Conservation (phyloP, 30 jellyfish, hydroid and myxozoan species). For the Chrysaora quinquecirrha region DNA sequence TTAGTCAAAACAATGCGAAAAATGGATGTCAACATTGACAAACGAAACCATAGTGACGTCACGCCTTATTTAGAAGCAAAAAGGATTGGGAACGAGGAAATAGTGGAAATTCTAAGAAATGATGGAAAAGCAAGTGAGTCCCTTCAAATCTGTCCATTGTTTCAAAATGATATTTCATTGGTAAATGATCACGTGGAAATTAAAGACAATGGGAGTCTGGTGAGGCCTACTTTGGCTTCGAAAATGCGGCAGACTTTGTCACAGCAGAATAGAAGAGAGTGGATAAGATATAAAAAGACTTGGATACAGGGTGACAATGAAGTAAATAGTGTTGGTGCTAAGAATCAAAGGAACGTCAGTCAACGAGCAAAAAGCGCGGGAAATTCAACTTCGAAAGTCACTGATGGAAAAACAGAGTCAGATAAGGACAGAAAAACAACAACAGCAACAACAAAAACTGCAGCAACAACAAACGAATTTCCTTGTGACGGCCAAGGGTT, state of each 20-base stretch:
- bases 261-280: neutral
- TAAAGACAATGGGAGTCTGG: neutral
- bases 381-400: too few relatives aligned
- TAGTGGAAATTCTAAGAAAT: constrained; percentile 33
- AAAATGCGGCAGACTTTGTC: constrained; percentile 9
- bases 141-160: constrained; percentile 44
- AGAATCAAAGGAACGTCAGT: neutral
- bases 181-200: neutral
- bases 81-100: constrained; percentile 44
- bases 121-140: constrained; percentile 67
- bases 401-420: too few relatives aligned
- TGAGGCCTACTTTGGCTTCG: constrained; percentile 5
- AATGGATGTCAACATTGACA: constrained; percentile 62
- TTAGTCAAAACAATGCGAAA: constrained; percentile 40
- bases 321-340: neutral
- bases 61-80: constrained; percentile 82
- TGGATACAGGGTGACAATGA: neutral
- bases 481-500: too few relatives aligned
- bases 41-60: constrained; percentile 55
- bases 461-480: too few relatives aligned
- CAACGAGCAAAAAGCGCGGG: neutral
- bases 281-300: neutral
- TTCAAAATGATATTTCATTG: constrained; percentile 14
- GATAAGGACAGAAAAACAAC: too few relatives aligned
- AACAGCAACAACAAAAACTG: too few relatives aligned